A percentile compares a stretch with the other conserved stretches of the same genome.
These are phyloP conservation scores for Nyleta sp. DNA, from an alignment of 2,888 invertebrate genomes.

Conservation along the genomic window DNA sequence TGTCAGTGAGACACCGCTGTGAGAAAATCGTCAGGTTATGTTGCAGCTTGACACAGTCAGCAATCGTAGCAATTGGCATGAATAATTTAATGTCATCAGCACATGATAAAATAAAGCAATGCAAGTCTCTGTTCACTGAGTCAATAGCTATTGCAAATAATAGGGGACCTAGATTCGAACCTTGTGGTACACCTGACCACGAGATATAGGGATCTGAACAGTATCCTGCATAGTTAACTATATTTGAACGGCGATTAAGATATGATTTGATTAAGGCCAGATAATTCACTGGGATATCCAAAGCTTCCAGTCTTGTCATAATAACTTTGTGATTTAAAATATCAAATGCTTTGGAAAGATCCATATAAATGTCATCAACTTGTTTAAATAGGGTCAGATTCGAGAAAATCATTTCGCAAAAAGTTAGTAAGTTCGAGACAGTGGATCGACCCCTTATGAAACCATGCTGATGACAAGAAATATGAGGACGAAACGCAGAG, in stretches of 20 bases:
- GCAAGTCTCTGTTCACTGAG: background rate
- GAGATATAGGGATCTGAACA: background rate
- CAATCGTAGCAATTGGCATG: too few relatives aligned
- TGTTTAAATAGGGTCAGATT: background rate
- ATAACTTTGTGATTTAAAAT: background rate
- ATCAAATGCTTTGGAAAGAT: background rate
- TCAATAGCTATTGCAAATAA: background rate
- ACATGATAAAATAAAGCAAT: background rate
- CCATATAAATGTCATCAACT: background rate
- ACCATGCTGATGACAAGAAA: background rate
- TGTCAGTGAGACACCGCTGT: too few relatives aligned
- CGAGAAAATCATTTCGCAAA: background rate
- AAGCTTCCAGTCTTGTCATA: too few relatives aligned
- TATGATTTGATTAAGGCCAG: background rate
- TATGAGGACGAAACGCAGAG: background rate
- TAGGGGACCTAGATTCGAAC: background rate
- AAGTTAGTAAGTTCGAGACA: background rate
- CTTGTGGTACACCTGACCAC: background rate
- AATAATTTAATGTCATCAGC: background rate
- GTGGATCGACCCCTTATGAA: background rate
- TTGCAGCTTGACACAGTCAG: too few relatives aligned
- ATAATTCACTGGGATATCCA: too few relatives aligned
- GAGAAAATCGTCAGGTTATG: too few relatives aligned
- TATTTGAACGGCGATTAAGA: background rate
- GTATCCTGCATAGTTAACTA: background rate